phyloP scores from a whole-genome alignment of 2,797 vertebrate genomes.

The Platyrinchus mystaceus region DNA sequence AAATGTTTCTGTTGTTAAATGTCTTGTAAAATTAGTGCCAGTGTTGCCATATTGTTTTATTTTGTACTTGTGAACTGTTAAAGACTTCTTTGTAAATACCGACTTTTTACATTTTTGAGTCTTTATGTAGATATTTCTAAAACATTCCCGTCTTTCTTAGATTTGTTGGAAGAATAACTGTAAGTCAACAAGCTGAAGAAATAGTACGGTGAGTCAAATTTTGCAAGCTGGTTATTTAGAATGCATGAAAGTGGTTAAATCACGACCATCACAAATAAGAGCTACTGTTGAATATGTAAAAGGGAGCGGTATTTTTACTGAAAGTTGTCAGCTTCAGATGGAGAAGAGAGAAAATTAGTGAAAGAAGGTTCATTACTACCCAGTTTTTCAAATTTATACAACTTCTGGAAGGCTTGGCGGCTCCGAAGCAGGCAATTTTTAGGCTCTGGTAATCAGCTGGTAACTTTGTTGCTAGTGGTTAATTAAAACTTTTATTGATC shows the following conservation, averaged over 20 bases:
- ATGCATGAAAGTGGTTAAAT: neutral
- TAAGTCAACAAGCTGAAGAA: slow-evolving; percentile 89
- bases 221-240: neutral
- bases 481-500: neutral
- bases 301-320: neutral
- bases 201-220: slow-evolving; percentile 87
- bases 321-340: neutral
- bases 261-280: neutral
- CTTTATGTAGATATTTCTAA: slow-evolving; percentile 18
- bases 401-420: neutral
- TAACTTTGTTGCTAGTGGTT: neutral
- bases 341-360: neutral
- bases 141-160: slow-evolving; percentile 67
- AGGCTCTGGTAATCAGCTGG: neutral
- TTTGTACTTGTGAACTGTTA: neutral
- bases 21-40: neutral
- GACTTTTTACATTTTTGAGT: neutral
- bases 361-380: neutral
- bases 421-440: accelerated
- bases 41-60: neutral
- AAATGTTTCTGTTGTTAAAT: neutral
- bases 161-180: slow-evolving; percentile 92
- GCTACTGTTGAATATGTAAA: neutral
- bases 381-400: neutral
- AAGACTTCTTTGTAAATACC: neutral